Evolutionary conservation across 1,140 invertebrate species (phyloP), one percentile per base, ranked within the genome.

Genomic region (Atta cephalotes): DNA sequence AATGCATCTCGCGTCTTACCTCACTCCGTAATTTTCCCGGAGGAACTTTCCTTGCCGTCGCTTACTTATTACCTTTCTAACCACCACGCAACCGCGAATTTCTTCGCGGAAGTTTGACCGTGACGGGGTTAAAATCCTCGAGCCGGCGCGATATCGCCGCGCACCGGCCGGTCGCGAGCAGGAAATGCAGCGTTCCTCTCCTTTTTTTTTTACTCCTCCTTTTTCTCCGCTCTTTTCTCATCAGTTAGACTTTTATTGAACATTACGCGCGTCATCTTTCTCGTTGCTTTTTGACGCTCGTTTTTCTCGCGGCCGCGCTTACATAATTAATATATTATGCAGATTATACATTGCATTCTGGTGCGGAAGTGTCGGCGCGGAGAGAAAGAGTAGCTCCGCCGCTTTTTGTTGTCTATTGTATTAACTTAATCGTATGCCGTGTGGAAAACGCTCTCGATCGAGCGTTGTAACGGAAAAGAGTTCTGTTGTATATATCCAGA

Each of bases 1-100:
- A 92, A 92, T 92, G 87, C 89, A 93, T 86, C 89, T 76, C 78
- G 63, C 21, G 31, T 93, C 92, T 93, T 93, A 93, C 91, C 89
- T 93, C 90, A 93, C 90, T 91, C 86, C 10, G 63, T 85, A 80
- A 86, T 82, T 90, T 90, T 58, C 66, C 81, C 76, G 49, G 18
- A 62, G 70, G 49, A 84, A 92, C 92, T 92, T 92, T 92, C 88
- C 87, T 91, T 72, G 87, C 84, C 74, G 85, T 89, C 70, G 77
- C 65, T 86, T 74, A 88, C 89, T 90, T 91, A 88, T 86, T 90
- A 90, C 89, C 89, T 91, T 91, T 91, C 89, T 91, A 91, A 91
- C 89, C 45, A 60, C 63, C 80, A 88, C 87, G 90, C 78, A 85
- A 78, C 25, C 62, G 76, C 86, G 89, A 90, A 90, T 91, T 91